A percentile compares a stretch with the other conserved stretches of the same genome.
phyloP scores from a whole-genome alignment of 2,113 vertebrate genomes.

The Otocyon megalotis region DNA sequence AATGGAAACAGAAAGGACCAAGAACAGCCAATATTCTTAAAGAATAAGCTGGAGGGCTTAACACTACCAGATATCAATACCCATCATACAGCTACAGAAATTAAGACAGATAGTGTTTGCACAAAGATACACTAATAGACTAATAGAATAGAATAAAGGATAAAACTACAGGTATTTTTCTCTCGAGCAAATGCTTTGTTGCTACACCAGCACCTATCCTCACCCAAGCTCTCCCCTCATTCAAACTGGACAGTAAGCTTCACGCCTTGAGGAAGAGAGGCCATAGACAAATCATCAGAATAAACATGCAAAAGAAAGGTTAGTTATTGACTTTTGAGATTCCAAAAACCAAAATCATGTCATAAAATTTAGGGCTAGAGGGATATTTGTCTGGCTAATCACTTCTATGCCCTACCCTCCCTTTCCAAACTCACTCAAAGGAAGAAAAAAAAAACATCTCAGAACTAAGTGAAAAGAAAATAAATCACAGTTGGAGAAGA shows the following conservation, averaged over 20 bases:
- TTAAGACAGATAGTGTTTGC: background rate
- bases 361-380: background rate
- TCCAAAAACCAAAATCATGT: background rate
- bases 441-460: background rate
- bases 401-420: background rate
- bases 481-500: constrained; percentile 12
- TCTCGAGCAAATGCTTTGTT: background rate
- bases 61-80: background rate
- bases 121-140: background rate
- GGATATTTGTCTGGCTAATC: background rate
- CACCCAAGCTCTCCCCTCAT: background rate
- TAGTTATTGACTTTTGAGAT: background rate
- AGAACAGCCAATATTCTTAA: background rate
- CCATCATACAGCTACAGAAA: background rate
- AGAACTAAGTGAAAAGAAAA: background rate
- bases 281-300: background rate
- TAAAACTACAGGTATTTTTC: background rate
- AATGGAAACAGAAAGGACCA: background rate
- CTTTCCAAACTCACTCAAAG: background rate
- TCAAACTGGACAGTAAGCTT: background rate
- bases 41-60: background rate
- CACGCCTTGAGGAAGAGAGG: background rate
- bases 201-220: background rate
- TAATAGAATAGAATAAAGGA: background rate
- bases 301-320: background rate